Conservation (phyloP, 2,113 vertebrate genomes). For the Pitta sordida region DNA sequence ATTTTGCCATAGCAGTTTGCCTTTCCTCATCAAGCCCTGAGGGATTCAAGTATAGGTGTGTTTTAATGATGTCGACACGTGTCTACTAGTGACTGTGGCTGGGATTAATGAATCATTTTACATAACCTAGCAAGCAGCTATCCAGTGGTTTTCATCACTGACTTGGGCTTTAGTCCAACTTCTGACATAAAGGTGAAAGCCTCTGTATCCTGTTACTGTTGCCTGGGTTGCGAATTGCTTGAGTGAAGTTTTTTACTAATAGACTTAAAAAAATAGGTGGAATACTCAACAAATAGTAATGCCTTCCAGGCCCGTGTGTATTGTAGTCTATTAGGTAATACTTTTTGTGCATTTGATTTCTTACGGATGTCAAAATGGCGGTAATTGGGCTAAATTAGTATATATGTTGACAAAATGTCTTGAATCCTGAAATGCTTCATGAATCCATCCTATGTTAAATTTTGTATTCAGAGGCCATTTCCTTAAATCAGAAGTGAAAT, state of each 20-base stretch:
- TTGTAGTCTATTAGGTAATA: not conserved
- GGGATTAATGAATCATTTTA: conserved; percentile 30
- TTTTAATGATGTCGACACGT: conserved; percentile 2
- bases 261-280: not conserved
- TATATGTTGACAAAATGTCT: not conserved
- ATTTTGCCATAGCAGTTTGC: not conserved
- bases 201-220: not conserved
- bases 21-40: conserved; percentile 5
- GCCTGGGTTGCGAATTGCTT: not conserved
- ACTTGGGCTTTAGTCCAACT: not conserved
- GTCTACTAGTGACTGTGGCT: conserved; percentile 3
- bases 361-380: not conserved
- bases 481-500: not conserved
- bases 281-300: not conserved
- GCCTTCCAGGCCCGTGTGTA: not conserved
- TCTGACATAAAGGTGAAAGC: conserved; percentile 1
- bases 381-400: not conserved
- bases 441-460: not conserved
- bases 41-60: not conserved
- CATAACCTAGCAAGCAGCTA: conserved; percentile 4
- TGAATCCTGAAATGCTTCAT: not conserved
- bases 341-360: not conserved
- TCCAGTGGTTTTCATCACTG: conserved; percentile 13
- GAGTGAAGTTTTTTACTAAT: not conserved
- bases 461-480: not conserved